A percentile compares a stretch with the other conserved stretches of the same genome.
These are phyloP conservation scores for Atta cephalotes DNA, from an alignment of 1,140 invertebrate genomes.

Conservation along the genomic window DNA sequence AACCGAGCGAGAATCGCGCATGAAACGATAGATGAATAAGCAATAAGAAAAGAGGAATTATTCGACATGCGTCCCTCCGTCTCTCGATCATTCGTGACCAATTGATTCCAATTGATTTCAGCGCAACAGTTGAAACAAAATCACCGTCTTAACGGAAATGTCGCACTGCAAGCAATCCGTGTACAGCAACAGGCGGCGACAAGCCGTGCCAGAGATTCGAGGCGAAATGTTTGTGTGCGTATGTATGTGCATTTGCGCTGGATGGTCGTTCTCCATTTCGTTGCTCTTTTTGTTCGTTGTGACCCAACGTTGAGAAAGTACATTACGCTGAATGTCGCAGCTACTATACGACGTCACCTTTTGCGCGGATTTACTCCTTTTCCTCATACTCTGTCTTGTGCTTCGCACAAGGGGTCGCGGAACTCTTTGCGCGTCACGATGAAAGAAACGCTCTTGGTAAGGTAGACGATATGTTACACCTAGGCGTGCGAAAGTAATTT, in stretches of 20 bases:
- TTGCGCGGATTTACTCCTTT: constrained; percentile 32
- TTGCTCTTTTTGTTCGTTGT: constrained; percentile 25
- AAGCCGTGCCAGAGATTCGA: constrained; percentile 44
- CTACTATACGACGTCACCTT: constrained; percentile 19
- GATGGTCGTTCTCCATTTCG: constrained; percentile 14
- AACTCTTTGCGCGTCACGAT: constrained; percentile 34
- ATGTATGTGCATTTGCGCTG: background rate
- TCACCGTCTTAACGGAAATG: constrained; percentile 30
- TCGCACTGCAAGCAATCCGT: constrained; percentile 1
- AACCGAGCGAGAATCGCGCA: background rate
- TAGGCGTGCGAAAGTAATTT: constrained; percentile 36
- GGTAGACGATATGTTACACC: constrained; percentile 37
- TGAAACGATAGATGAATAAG: constrained; percentile 1
- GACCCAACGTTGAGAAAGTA: constrained; percentile 41
- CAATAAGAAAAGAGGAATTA: background rate
- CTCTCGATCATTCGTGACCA: background rate
- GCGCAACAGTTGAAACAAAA: constrained; percentile 24
- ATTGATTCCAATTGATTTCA: background rate
- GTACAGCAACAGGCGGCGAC: constrained; percentile 61
- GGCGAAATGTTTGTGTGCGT: constrained; percentile 14
- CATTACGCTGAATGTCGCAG: constrained; percentile 47
- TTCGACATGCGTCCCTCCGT: background rate
- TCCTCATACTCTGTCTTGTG: background rate
- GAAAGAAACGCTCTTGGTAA: constrained; percentile 19
- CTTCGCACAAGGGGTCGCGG: background rate